Base-by-base conservation (phyloP, 2,113 vertebrate genomes). In the Ammodytes marinus region DNA sequence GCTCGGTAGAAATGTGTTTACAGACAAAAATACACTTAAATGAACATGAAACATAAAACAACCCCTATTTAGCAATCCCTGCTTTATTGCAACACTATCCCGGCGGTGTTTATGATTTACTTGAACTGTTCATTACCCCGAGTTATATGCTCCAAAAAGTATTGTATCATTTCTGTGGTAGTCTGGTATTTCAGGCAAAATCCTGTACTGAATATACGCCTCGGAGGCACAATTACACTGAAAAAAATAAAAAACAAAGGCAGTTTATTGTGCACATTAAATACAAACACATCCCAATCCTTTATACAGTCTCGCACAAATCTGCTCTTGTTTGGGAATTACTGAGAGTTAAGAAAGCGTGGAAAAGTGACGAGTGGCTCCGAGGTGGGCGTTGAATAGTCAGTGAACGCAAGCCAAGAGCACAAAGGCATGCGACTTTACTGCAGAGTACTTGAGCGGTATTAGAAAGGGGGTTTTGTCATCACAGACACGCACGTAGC, bases 361-460 rank as follows among this genome's bases (percentile, higher is more conserved):
- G 66, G 70, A 85, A 69, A 86, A 77, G 81, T 88, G 86, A 77
- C 90, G 85, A 82, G 72, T 73, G 77, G 77, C 85, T 88, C 65
- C 0, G 54, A 84, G 89, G 90, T 86, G 82, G 89, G 75, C 39
- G 54, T 46, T 70, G 54, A 81, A 79, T 57, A 66, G 81, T 68
- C 45, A 52, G 53, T 80, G 80, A 85, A 60, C 0, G 17, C n/a
- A 15, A 69, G 65, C 47, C 46, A 70, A 74, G 78, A 13, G 52
- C 76, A 81, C 19, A 27, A 72, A 77, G 60, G 10, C 73, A 68
- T 27, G 68, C 43, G 4, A 67, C 37, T 70, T 27, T 74, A 78
- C 76, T 85, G 70, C 63, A 37, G 59, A 74, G 52, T 43, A 49
- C 69, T 72, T 2, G 8, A 75, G 27, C 27, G 65, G 74, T 60